Base-by-base conservation (phyloP, 30 jellyfish, hydroid and myxozoan genomes). In the Rhopilema esculentum region DNA sequence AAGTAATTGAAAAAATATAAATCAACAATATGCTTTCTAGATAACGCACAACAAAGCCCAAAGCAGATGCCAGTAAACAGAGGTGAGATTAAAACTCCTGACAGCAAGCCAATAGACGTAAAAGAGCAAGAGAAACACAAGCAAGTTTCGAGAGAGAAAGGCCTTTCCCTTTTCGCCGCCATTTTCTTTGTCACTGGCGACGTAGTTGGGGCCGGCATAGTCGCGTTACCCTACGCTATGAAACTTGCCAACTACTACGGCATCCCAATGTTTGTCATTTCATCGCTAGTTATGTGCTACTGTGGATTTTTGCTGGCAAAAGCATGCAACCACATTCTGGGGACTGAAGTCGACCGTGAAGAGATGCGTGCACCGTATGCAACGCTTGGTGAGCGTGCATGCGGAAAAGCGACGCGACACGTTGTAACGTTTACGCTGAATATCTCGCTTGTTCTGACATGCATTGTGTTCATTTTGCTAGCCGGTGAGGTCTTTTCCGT, bases 191-290 rank as follows among this genome's bases (percentile, higher is more conserved):
- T 96, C 0, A 96, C 96, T 28, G 99, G 99, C 24, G 96, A 96
- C 31, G 97, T 96, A 1, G 97, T 96, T 48, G 99, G 99, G 24
- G 99, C 99, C 2, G 99, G 99, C 4, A 82, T 96, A 64, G 97
- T 96, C 33, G 92, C 99, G 18, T 50, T 96, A 74, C 99, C 99
- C 16, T 91, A 96, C 88, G 93, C 98, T 18, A 96, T 96, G 99
- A 90, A 88, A 53, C 85, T 96, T 67, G 97, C 94, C 7, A 88
- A 96, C 33, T 96, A 97, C 89, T 79, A 76, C 81, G 99, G 98
- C 1, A 86, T 91, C 26, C 97, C 97, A 1, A 61, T 96, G 71
- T 88, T 96, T 77, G 73, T 91, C n/a, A 51, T 91, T 21, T 79
- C 97, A 24, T 94, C 99, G 4, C 33, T 88, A 21, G 77, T 82